phyloP scores from a whole-genome alignment of 2,113 vertebrate genomes.

The Cinclus cinclus region DNA sequence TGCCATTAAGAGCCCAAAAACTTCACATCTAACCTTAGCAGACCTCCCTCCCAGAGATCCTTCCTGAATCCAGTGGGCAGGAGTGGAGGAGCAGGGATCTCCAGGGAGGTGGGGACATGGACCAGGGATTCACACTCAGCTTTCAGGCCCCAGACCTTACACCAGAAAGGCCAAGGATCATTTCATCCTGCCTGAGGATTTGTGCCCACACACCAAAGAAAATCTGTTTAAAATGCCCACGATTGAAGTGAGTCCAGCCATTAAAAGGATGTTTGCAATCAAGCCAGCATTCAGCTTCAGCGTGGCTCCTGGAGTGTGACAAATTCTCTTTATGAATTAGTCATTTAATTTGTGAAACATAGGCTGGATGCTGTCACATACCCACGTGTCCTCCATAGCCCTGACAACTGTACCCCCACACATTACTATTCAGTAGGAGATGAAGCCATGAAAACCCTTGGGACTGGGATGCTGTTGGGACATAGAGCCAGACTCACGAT shows the following conservation, averaged over 20 bases:
- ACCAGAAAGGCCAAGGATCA: background rate
- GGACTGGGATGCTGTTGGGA: background rate
- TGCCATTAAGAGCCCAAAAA: background rate
- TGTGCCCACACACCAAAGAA: background rate
- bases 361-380: slow-evolving; percentile 36
- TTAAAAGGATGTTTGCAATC: slow-evolving; percentile 53
- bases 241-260: background rate
- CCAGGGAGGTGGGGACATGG: background rate
- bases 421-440: background rate
- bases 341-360: slow-evolving; percentile 54
- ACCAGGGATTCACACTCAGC: background rate
- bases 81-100: accelerated
- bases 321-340: slow-evolving; percentile 55
- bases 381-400: background rate
- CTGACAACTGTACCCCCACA: background rate
- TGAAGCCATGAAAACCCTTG: background rate
- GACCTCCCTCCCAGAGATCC: background rate
- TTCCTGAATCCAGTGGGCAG: background rate
- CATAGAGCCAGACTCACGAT: background rate
- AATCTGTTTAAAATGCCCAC: background rate
- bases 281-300: slow-evolving; percentile 41
- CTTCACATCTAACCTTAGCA: background rate
- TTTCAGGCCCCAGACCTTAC: background rate
- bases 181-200: slow-evolving; percentile 19
- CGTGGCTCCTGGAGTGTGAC: slow-evolving; percentile 4